These are phyloP conservation scores for Elgaria multicarinata DNA, from an alignment of 2,113 vertebrate genomes.

Conservation along the genomic window DNA sequence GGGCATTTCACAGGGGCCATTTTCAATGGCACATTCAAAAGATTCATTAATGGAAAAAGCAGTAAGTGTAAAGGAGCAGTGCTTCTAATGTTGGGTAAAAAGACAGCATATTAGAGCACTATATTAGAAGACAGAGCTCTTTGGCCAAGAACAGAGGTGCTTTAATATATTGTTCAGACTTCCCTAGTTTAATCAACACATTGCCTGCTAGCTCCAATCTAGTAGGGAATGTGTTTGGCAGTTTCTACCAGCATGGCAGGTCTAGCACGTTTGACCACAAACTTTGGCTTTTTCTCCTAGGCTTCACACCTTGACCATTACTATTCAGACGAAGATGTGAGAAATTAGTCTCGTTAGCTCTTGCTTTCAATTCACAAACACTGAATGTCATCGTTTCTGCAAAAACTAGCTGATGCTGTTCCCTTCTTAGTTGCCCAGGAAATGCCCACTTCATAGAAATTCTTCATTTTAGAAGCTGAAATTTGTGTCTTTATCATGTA, in stretches of 20 bases:
- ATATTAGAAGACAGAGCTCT: neutral
- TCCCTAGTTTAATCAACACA: fast-evolving
- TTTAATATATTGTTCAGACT: neutral
- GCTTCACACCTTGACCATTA: neutral
- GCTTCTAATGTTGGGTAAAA: neutral
- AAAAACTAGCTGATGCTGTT: neutral
- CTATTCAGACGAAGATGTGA: neutral
- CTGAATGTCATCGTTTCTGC: neutral
- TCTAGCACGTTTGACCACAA: fast-evolving
- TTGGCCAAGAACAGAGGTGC: fast-evolving
- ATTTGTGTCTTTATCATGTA: neutral
- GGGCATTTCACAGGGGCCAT: neutral
- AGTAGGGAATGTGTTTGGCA: too few species aligned
- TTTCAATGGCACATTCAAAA: neutral
- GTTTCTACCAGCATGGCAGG: neutral
- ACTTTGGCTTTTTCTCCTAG: neutral
- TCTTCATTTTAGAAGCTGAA: neutral
- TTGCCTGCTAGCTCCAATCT: neutral
- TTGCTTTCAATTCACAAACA: neutral
- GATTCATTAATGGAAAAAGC: neutral
- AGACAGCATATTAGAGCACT: fast-evolving
- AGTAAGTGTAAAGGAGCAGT: neutral
- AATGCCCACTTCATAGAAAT: neutral
- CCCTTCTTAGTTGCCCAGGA: neutral
- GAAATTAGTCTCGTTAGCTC: neutral